phyloP scores from a whole-genome alignment of 2,797 vertebrate genomes.

The Bovichtus diacanthus region DNA sequence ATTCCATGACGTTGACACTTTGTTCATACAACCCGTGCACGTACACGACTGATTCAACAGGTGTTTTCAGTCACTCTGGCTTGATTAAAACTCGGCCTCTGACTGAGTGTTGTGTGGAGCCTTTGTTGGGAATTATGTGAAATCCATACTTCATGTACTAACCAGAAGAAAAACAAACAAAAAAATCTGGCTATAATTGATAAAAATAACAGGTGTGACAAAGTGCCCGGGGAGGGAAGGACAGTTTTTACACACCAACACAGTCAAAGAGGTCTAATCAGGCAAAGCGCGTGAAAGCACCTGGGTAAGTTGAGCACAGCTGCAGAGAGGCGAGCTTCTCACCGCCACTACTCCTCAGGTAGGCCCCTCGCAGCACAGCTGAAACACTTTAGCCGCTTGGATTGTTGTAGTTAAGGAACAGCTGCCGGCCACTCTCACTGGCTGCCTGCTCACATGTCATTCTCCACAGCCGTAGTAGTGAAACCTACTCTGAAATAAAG shows the following conservation, averaged over 20 bases:
- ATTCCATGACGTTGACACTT: background rate
- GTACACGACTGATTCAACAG: background rate
- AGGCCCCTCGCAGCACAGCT: background rate
- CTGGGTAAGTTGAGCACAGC: constrained; percentile 1
- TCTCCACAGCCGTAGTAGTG: background rate
- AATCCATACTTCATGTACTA: background rate
- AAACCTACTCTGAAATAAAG: background rate
- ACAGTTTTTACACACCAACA: background rate
- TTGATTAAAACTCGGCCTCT: constrained; percentile 14
- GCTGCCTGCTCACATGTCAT: background rate
- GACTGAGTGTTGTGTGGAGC: background rate
- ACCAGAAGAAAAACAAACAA: constrained; percentile 11
- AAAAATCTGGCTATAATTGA: background rate
- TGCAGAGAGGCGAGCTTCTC: background rate
- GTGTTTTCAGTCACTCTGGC: background rate
- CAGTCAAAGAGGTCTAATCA: constrained; percentile 6
- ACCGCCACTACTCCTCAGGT: background rate
- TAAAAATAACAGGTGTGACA: background rate
- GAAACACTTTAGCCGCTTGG: constrained; percentile 16
- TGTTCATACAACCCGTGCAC: background rate
- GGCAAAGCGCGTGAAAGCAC: constrained; percentile 16
- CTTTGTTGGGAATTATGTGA: background rate
- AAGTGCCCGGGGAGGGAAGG: background rate
- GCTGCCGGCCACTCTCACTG: background rate
- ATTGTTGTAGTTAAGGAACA: too few relatives aligned